phyloP scores from a whole-genome alignment of 2,797 vertebrate genomes.

The Yasuhikotakia modesta region DNA sequence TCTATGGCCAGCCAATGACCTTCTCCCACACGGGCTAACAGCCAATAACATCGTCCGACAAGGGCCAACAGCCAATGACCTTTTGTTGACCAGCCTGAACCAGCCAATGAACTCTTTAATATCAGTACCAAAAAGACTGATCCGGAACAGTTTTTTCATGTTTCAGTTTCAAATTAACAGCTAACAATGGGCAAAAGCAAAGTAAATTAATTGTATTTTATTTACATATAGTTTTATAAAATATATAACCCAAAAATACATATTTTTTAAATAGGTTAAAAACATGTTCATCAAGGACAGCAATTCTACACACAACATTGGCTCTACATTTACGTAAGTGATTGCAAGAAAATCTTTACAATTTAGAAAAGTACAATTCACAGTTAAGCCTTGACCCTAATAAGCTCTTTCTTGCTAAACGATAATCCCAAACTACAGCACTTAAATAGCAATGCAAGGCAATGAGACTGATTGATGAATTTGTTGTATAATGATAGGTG shows the following conservation, averaged over 20 bases:
- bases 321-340: neutral
- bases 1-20: slow-evolving; percentile 59
- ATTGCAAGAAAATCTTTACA: neutral
- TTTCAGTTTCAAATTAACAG: slow-evolving; percentile 7
- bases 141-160: neutral
- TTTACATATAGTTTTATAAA: too few species aligned
- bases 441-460: neutral
- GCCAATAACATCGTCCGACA: slow-evolving; percentile 51
- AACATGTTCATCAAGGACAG: too few species aligned
- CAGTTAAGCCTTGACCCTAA: neutral
- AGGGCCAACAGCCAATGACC: slow-evolving; percentile 54
- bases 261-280: too few species aligned
- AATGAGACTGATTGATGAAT: slow-evolving; percentile 33
- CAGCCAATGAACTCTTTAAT: slow-evolving; percentile 34
- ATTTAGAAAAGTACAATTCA: neutral
- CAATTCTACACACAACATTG: too few species aligned
- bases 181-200: neutral
- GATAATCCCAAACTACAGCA: neutral
- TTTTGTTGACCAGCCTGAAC: slow-evolving; percentile 54
- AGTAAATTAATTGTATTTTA: neutral
- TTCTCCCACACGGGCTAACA: slow-evolving; percentile 57
- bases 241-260: too few species aligned
- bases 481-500: slow-evolving; percentile 28
- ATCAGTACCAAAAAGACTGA: slow-evolving; percentile 13
- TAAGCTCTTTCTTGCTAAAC: neutral